Evolutionary conservation across 2,888 invertebrate genomes (phyloP), one percentile per base, ranked within the genome.

Genomic region (Apamea epomidion): DNA sequence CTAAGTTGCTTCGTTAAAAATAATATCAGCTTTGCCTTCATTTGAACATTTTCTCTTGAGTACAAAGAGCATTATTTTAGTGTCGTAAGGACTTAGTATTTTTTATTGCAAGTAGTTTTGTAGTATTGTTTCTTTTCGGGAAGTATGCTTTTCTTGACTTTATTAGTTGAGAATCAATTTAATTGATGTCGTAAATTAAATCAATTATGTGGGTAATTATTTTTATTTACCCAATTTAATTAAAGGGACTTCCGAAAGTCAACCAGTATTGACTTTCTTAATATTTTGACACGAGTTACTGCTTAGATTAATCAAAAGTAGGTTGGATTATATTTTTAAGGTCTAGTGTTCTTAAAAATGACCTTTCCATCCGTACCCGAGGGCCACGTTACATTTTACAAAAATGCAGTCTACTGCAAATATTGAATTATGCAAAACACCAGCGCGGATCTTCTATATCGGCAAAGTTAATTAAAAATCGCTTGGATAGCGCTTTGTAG

Each of bases 401-500:
- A 67, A 85, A 86, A 48, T 62, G 60, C 68, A 76, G 21, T 16
- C 54, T 14, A 32, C 58, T 58, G 48, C 71, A 74, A 58, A 81
- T 85, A 71, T 81, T 82, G 68, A 81, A 79, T 76, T 74, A 78
- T 81, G 64, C 81, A 83, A 72, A 84, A 75, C 72, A 68, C 64
- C 29, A 65, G 42, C 67, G 37, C 29, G 72, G 76, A 74, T 77
- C 82, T 81, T 78, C 76, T 80, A 80, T 81, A 84, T 85, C 72
- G 75, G 76, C 58, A 74, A 85, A 84, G 84, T 90, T 89, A 87
- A 91, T 91, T 90, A 90, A 91, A 91, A 92, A 90, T 86, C 86
- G 84, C 82, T 87, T 80, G 83, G 79, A 91, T 91, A 85, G 89
- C 90, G 91, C 91, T 94, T 93, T 93, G 73, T 93, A 92, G 94